Conservation (phyloP, 2,888 invertebrate species). For the Cheilosia grossa region DNA sequence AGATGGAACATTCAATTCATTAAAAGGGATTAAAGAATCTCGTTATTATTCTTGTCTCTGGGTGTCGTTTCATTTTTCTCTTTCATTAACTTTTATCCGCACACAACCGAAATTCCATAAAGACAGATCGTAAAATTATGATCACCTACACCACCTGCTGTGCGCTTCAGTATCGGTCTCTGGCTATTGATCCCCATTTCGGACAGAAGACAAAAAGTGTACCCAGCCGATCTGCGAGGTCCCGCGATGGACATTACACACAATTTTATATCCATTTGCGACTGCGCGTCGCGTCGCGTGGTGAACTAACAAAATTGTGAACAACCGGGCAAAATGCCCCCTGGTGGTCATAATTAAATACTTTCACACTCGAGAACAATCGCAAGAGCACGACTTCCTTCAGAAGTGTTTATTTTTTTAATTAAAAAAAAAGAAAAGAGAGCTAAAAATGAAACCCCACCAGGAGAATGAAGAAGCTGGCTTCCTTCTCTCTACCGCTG, state of each 20-base stretch:
- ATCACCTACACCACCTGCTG: constrained; percentile 75
- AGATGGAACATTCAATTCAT: constrained; percentile 63
- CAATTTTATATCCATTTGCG: background rate
- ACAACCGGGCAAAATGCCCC: constrained; percentile 66
- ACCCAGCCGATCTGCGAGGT: background rate
- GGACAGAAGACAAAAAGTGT: constrained; percentile 2
- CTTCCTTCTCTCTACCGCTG: too few species aligned
- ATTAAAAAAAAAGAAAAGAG: constrained; percentile 50
- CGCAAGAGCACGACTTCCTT: constrained; percentile 75
- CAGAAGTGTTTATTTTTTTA: constrained; percentile 73
- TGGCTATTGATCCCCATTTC: constrained; percentile 72
- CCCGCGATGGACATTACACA: constrained; percentile 1
- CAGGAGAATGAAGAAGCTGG: constrained; percentile 25
- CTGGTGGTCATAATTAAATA: constrained; percentile 78
- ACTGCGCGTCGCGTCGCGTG: constrained; percentile 24
- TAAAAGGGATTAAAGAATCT: constrained; percentile 74
- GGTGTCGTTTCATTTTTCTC: constrained; percentile 25
- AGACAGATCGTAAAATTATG: constrained; percentile 75
- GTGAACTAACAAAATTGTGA: constrained; percentile 63
- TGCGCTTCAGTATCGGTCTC: constrained; percentile 70
- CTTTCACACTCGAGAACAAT: constrained; percentile 83
- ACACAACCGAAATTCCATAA: constrained; percentile 69
- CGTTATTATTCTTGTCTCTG: constrained; percentile 72
- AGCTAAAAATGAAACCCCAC: background rate
- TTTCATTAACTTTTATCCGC: constrained; percentile 66